Evolutionary conservation across 2,797 vertebrate genomes (phyloP), one percentile per base, ranked within the genome.

Genomic region (Spinus pinus): DNA sequence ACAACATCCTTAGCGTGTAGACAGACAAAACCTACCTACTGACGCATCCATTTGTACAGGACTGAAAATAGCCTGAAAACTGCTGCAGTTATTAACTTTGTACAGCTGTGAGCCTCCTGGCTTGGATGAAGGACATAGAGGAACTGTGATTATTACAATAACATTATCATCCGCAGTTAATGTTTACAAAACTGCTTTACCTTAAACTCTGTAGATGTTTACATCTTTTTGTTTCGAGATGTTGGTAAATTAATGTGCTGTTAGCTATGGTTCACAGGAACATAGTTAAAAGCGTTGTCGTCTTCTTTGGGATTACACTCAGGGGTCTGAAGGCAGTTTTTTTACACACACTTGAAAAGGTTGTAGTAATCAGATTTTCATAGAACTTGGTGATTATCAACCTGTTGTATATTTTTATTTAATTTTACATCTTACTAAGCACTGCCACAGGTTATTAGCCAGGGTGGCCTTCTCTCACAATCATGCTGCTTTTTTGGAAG

Each of bases 1-100:
- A 99, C 97, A 99, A 99, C 97, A 99, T 99, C 15, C 98, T 99
- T 71, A 99, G 98, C 53, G 98, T 99, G 88, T 99, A 98, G 98
- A 93, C 86, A 95, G 86, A 95, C 61, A 79, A 81, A 96, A 95
- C 90, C 97, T 98, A 97, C 97, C 98, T 97, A 94, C 96, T 97
- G 97, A 97, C 89, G 58, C 67, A 23, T 80, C 82, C 73, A 90
- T 93, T 97, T 94, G 88, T 81, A 95, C 96, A 95, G 97, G 96
- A 98, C 98, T 97, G 95, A 97, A 91, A 96, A 97, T 88, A 86
- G 96, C 98, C 98, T 98, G 98, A 97, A 97, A 98, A 96, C 97
- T 98, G 98, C 98, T 98, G 98, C 98, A 98, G 94, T 94, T 88
- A 88, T 87, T 96, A 94, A 96, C 92, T 96, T 83, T 97, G 96